Evolutionary conservation across 2,888 invertebrate species (phyloP).

Genomic region (Acrobasis suavella): DNA sequence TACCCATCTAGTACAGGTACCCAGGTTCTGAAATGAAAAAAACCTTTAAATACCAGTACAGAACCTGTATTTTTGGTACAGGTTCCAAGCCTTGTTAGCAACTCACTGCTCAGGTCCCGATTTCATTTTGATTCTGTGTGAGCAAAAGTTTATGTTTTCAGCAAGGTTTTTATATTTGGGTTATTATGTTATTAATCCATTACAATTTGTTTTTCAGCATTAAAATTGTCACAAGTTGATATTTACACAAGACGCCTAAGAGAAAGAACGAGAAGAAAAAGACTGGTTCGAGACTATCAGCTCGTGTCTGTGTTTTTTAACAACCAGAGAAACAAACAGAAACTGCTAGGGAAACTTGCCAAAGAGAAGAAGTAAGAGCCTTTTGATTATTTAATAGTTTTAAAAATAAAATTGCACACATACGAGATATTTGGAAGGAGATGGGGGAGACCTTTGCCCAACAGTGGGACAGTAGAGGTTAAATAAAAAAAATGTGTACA

Average conservation of each 20-base stretch:
- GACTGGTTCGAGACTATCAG: conserved; percentile 94
- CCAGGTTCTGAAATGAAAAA: no score
- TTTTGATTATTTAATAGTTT: neutral
- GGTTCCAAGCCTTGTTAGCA: no score
- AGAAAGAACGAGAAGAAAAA: conserved; percentile 94
- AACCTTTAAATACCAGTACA: no score
- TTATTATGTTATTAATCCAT: neutral
- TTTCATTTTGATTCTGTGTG: neutral
- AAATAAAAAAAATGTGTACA: no score
- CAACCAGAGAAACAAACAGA: conserved; percentile 83
- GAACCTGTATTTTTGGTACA: no score
- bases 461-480: no score
- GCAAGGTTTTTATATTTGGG: neutral
- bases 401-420: neutral
- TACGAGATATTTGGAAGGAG: no score
- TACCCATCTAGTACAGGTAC: no score
- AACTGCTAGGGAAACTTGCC: conserved; percentile 84
- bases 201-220: conserved; percentile 73
- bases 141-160: neutral
- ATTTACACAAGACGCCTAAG: conserved; percentile 92
- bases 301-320: conserved; percentile 93
- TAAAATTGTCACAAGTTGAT: conserved; percentile 95
- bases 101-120: no score
- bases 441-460: no score
- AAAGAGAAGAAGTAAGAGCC: conserved; percentile 89